These are phyloP conservation scores for Hippocampus zosterae DNA, from an alignment of 2,113 vertebrate species.

Conservation along the genomic window DNA sequence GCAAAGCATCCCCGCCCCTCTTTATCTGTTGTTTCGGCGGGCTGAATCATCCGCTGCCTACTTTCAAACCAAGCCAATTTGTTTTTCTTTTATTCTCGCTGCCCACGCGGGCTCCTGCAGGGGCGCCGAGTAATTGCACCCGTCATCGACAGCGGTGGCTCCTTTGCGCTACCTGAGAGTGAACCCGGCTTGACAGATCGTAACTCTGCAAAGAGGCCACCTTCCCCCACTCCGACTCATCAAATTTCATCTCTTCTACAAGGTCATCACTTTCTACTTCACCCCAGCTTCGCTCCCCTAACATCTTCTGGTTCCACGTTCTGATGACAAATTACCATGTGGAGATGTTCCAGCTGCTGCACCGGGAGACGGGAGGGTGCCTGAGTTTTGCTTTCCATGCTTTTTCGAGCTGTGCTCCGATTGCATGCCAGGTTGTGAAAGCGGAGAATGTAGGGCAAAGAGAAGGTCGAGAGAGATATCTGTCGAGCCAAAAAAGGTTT, in stretches of 20 bases:
- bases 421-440: neutral
- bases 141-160: neutral
- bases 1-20: neutral
- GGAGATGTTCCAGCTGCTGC: neutral
- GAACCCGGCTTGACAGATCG: neutral
- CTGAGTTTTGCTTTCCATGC: neutral
- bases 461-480: neutral
- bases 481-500: neutral
- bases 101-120: constrained; percentile 11
- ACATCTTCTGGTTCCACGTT: neutral
- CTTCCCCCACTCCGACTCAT: constrained; percentile 7
- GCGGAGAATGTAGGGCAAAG: neutral
- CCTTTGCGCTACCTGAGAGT: neutral
- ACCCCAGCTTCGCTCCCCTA: neutral
- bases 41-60: constrained; percentile 5
- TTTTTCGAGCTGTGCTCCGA: neutral
- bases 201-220: neutral
- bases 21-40: neutral
- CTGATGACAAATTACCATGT: constrained; percentile 38
- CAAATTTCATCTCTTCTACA: constrained; percentile 34
- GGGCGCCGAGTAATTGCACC: neutral
- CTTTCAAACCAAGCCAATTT: constrained; percentile 16
- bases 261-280: constrained; percentile 17
- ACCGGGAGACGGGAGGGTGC: neutral
- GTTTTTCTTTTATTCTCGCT: constrained; percentile 18